Evolutionary conservation across 2,888 invertebrate genomes (phyloP).

Genomic region (Adela reaumurella): DNA sequence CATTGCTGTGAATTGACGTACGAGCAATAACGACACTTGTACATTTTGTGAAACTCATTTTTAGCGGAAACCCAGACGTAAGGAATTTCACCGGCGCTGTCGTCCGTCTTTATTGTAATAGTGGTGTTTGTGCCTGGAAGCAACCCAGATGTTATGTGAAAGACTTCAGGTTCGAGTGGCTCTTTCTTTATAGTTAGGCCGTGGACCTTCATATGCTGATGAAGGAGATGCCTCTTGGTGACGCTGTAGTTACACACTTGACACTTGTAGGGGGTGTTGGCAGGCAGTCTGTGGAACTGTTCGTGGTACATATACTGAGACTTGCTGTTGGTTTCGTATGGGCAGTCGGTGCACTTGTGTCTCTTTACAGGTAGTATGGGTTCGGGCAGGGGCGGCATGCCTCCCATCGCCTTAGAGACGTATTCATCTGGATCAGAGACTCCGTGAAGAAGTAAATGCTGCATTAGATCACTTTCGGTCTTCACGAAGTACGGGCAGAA

Average conservation of each 20-base stretch:
- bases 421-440: constrained; percentile 58
- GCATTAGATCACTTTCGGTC: constrained; percentile 63
- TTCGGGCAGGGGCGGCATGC: constrained; percentile 30
- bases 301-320: constrained; percentile 85
- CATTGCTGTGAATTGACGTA: constrained; percentile 77
- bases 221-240: constrained; percentile 74
- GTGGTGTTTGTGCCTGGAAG: constrained; percentile 13
- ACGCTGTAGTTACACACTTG: constrained; percentile 79
- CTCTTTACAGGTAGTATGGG: constrained; percentile 46
- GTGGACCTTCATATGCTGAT: constrained; percentile 78
- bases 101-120: constrained; percentile 17
- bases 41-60: constrained; percentile 74
- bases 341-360: constrained; percentile 76
- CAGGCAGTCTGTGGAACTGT: constrained; percentile 71
- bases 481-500: constrained; percentile 78
- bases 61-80: constrained; percentile 73
- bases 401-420: constrained; percentile 40
- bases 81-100: constrained; percentile 57
- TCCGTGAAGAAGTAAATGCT: constrained; percentile 65
- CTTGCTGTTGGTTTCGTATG: constrained; percentile 81
- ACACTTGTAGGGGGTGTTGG: constrained; percentile 76
- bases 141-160: no score
- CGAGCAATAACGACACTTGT: constrained; percentile 80
- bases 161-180: constrained; percentile 36
- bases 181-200: constrained; percentile 49